Percentiles rank a stretch among this genome's conserved stretches.
These are phyloP conservation scores for Hemitrygon akajei DNA, from an alignment of 2,797 vertebrate species.

Conservation along the genomic window DNA sequence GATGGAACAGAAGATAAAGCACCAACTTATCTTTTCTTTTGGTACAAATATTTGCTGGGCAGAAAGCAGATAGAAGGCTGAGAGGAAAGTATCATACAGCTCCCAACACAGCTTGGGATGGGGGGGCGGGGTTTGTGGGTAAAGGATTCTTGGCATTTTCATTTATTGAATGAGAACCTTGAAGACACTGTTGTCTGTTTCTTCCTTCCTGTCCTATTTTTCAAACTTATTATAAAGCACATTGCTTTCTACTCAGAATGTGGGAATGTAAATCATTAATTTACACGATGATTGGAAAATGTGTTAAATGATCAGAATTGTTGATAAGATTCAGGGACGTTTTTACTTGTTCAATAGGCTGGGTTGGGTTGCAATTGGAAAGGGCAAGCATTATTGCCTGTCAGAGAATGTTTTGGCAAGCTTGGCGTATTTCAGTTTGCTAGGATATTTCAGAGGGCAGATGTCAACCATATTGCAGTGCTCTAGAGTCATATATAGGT, in stretches of 20 bases:
- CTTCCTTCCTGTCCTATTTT: neutral
- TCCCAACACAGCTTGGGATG: too few species aligned
- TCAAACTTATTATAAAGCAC: neutral
- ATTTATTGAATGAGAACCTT: neutral
- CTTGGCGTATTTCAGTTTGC: too few species aligned
- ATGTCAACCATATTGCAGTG: too few species aligned
- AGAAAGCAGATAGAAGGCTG: neutral
- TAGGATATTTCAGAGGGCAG: too few species aligned
- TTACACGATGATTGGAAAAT: too few species aligned
- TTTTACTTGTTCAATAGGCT: too few species aligned
- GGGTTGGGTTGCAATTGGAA: too few species aligned
- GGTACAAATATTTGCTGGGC: neutral
- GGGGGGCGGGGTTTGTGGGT: neutral
- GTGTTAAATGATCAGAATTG: too few species aligned
- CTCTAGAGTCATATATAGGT: too few species aligned
- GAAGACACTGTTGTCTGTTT: neutral
- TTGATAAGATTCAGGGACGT: too few species aligned
- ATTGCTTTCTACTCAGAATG: neutral
- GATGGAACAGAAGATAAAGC: neutral
- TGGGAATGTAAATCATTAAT: neutral
- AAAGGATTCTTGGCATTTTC: neutral
- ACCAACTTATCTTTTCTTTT: neutral
- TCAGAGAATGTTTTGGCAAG: too few species aligned
- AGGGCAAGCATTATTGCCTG: too few species aligned
- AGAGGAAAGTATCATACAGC: neutral